A percentile compares a stretch with the other conserved stretches of the same genome.
phyloP scores from a whole-genome alignment of 2,888 invertebrate species.

The Leucozona laternaria region DNA sequence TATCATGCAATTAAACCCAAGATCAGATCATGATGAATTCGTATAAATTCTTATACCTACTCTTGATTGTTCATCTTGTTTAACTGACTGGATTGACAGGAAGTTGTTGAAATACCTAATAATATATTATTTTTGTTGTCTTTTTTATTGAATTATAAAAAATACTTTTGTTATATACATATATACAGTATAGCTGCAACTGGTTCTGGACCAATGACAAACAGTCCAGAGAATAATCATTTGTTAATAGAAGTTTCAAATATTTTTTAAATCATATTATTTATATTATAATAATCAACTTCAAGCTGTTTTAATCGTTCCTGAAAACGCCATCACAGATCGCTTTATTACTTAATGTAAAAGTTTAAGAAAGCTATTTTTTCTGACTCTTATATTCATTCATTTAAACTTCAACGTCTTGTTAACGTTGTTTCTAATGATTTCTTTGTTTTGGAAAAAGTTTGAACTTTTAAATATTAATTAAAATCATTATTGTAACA shows the following conservation, averaged over 20 bases:
- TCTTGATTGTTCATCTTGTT: neutral
- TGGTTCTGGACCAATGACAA: neutral
- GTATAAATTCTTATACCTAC: neutral
- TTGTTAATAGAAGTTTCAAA: neutral
- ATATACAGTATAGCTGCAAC: neutral
- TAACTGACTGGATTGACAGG: neutral
- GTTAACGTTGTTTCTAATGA: neutral
- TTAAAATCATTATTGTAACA: neutral
- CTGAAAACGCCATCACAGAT: neutral
- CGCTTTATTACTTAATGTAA: neutral
- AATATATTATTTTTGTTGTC: neutral
- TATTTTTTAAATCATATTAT: too few relatives aligned
- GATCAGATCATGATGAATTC: neutral
- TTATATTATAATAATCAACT: too few relatives aligned
- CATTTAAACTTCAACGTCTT: neutral
- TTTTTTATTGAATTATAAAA: neutral
- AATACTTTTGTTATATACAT: too few relatives aligned
- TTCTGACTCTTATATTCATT: too few relatives aligned
- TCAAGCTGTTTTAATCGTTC: too few relatives aligned
- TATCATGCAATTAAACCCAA: neutral
- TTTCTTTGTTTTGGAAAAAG: neutral
- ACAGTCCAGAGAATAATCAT: neutral
- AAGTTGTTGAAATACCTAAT: neutral
- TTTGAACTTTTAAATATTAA: neutral
- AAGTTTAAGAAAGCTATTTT: too few relatives aligned